Evolutionary conservation across 2,113 vertebrate species (phyloP).

Genomic region (Carettochelys insculpta): DNA sequence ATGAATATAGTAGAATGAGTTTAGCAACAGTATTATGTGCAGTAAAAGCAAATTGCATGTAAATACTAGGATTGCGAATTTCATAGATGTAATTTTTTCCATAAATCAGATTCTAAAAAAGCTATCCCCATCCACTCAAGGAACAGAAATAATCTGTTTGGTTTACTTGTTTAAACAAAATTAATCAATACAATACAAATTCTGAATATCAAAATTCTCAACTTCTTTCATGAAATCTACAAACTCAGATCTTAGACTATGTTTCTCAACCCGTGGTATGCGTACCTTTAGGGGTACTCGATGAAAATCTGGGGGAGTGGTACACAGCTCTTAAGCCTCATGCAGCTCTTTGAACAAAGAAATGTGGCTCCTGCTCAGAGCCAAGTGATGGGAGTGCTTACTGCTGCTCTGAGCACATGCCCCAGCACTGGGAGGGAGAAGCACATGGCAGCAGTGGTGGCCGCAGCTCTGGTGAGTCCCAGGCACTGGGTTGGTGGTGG

Average conservation of each 20-base stretch:
- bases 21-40: neutral
- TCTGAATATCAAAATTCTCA: conserved; percentile 23
- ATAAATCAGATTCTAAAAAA: conserved; percentile 4
- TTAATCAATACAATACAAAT: neutral
- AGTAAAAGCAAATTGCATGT: neutral
- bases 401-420: no score
- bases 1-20: neutral
- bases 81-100: neutral
- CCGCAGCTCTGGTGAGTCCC: no score
- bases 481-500: no score
- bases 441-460: no score
- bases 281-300: no score
- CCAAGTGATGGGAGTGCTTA: no score
- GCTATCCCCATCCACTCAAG: neutral
- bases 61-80: neutral
- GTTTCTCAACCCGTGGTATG: no score
- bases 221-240: conserved; percentile 46
- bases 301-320: no score
- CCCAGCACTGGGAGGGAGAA: no score
- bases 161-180: conserved; percentile 2
- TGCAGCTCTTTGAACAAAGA: no score
- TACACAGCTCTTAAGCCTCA: no score
- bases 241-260: conserved; percentile 21
- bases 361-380: no score
- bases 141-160: neutral